Percentiles rank a stretch among this genome's conserved stretches.
Evolutionary conservation across 2,113 vertebrate species (phyloP).

Genomic region (Carlito syrichta): DNA sequence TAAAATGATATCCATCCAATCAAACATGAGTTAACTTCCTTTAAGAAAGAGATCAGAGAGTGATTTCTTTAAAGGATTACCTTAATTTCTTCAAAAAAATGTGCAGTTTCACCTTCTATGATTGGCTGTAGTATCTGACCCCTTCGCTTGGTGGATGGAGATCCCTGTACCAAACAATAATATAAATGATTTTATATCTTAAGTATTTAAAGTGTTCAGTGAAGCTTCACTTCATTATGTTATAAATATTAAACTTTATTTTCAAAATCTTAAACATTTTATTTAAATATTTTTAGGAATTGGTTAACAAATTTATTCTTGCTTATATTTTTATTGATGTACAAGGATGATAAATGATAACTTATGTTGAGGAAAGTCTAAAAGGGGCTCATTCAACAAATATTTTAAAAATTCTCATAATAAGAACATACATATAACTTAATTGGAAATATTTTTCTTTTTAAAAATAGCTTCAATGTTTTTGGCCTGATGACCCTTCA

Average conservation of each 20-base stretch:
- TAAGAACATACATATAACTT: neutral
- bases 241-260: neutral
- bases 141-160: slow-evolving; percentile 94
- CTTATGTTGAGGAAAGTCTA: neutral
- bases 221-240: neutral
- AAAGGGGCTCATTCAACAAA: neutral
- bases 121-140: slow-evolving; percentile 95
- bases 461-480: neutral
- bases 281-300: slow-evolving; percentile 1
- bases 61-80: slow-evolving; percentile 74
- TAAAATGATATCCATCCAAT: slow-evolving; percentile 58
- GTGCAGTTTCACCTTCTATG: slow-evolving; percentile 97
- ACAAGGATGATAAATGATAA: neutral
- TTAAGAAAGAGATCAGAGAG: neutral
- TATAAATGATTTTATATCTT: neutral
- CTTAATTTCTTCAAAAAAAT: slow-evolving; percentile 98
- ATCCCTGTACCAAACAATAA: slow-evolving; percentile 84
- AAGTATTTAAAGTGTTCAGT: neutral
- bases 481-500: neutral
- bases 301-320: neutral
- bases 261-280: slow-evolving; percentile 3
- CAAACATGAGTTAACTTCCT: neutral
- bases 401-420: neutral
- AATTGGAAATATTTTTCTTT: slow-evolving; percentile 10
- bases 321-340: neutral